Conservation (phyloP, 2,113 vertebrate genomes). For the Eublepharis macularius region DNA sequence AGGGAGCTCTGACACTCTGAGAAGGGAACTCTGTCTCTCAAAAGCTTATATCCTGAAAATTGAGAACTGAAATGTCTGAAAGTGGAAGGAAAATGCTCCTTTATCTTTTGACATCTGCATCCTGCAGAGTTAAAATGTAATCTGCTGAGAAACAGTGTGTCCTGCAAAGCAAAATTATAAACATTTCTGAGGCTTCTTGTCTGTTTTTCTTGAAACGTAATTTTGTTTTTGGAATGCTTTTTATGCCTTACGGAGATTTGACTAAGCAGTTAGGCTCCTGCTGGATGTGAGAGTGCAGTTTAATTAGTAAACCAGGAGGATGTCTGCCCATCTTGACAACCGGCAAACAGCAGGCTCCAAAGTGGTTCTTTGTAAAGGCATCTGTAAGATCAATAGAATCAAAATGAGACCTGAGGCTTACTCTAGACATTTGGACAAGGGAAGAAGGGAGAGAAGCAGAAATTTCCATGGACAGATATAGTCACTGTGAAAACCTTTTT, state of each 20-base stretch:
- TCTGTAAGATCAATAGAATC: conserved; percentile 36
- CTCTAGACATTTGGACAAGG: background rate
- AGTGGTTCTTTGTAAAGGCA: conserved; percentile 41
- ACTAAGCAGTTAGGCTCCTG: conserved; percentile 20
- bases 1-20: too few relatives aligned
- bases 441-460: conserved; percentile 18
- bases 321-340: conserved; percentile 12
- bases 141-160: background rate
- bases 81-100: background rate
- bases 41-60: too few relatives aligned
- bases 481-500: conserved; percentile 4
- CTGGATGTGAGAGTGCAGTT: conserved; percentile 32
- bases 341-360: background rate
- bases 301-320: conserved; percentile 31
- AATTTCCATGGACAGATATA: background rate
- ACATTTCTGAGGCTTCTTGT: conserved; percentile 7
- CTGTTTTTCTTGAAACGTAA: conserved; percentile 15
- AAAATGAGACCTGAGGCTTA: conserved; percentile 38
- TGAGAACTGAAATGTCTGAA: background rate
- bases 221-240: background rate
- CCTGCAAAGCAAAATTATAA: background rate
- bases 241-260: conserved; percentile 12
- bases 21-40: too few relatives aligned
- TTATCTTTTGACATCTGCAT: conserved; percentile 17
- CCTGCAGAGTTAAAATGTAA: conserved; percentile 4